These are phyloP conservation scores for Imbricaverruca yamaguchii DNA, from an alignment of 2,888 invertebrate genomes.

Conservation along the genomic window DNA sequence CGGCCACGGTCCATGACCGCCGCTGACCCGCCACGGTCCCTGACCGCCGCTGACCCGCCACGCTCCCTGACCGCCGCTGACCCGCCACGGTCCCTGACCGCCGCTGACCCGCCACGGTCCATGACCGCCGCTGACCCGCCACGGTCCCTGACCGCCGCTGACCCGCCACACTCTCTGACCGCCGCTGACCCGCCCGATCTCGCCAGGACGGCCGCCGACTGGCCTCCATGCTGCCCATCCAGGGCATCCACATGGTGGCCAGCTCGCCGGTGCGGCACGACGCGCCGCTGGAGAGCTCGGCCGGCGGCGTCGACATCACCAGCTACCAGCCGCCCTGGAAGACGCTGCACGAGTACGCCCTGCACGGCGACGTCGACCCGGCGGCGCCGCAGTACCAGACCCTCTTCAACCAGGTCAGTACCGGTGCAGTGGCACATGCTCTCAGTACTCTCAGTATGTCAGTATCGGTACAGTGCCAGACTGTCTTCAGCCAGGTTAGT, in stretches of 20 bases:
- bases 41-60: no score
- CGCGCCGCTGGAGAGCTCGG: slow-evolving; percentile 35
- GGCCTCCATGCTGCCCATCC: slow-evolving; percentile 53
- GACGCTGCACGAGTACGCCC: slow-evolving; percentile 88
- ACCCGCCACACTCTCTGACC: no score
- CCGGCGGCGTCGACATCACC: slow-evolving; percentile 64
- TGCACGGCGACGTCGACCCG: slow-evolving; percentile 83
- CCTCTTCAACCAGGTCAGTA: slow-evolving; percentile 79
- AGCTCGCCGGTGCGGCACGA: slow-evolving; percentile 59
- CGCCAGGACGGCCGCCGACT: not conserved
- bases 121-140: no score
- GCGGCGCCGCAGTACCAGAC: slow-evolving; percentile 92
- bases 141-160: no score
- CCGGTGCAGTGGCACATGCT: not conserved
- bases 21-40: no score
- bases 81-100: no score
- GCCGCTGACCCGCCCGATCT: no score
- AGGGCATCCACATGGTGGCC: slow-evolving; percentile 96
- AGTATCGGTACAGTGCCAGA: not conserved
- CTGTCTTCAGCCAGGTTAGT: not conserved
- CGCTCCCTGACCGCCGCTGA: no score
- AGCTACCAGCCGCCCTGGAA: slow-evolving; percentile 98
- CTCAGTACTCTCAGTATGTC: no score
- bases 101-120: no score
- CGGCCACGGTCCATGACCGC: no score